Conservation (phyloP, 2,113 vertebrate genomes). For the Phodopus roborovskii region DNA sequence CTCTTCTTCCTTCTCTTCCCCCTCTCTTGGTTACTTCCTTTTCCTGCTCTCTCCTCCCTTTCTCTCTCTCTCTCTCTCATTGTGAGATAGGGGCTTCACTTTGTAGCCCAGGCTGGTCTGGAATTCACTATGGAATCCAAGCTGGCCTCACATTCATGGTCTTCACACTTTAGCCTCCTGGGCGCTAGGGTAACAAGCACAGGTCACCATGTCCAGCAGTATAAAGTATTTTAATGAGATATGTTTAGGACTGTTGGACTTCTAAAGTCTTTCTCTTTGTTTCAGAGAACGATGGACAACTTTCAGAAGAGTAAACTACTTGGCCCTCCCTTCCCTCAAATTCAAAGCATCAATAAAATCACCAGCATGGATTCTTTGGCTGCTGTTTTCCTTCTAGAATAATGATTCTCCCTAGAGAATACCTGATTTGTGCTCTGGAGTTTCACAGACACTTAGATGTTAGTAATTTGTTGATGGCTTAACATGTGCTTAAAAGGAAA, state of each 20-base stretch:
- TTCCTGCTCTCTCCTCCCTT: no score
- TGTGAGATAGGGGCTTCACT: not conserved
- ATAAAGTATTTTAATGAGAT: not conserved
- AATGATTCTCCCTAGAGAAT: not conserved
- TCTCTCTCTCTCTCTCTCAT: not conserved
- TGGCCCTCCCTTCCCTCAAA: not conserved
- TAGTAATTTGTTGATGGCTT: no score
- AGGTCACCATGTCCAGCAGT: not conserved
- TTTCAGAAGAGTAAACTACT: not conserved
- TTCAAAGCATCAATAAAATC: constrained; percentile 57
- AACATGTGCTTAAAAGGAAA: no score
- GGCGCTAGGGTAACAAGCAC: not conserved
- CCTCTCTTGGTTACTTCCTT: accelerated
- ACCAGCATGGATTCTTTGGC: not conserved
- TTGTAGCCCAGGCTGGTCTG: not conserved
- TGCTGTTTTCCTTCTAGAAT: constrained; percentile 2
- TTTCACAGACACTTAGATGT: not conserved
- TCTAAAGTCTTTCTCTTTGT: constrained; percentile 3
- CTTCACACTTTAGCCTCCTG: not conserved
- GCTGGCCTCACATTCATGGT: not conserved
- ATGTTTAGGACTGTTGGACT: not conserved
- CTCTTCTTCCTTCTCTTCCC: no score
- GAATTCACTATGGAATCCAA: not conserved
- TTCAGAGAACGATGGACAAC: constrained; percentile 29
- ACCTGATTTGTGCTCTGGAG: not conserved